A percentile compares a stretch with the other conserved stretches of the same genome.
These are phyloP conservation scores for Malurus alboscapulatus DNA, from an alignment of 2,113 vertebrate genomes.

Conservation along the genomic window DNA sequence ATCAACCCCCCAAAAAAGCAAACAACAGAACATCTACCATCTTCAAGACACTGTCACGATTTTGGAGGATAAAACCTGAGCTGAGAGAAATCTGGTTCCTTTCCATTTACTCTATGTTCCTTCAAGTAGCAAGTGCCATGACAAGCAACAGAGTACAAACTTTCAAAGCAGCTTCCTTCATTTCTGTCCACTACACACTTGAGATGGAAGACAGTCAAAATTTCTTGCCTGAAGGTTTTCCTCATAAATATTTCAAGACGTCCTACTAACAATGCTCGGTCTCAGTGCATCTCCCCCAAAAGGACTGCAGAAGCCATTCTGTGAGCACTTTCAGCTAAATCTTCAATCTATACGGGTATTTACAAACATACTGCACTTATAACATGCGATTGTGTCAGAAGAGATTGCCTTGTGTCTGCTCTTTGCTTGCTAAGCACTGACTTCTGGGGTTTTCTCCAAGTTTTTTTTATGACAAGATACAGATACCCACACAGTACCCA, in stretches of 20 bases:
- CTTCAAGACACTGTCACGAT: background rate
- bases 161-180: background rate
- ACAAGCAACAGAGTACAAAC: background rate
- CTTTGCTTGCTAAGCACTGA: background rate
- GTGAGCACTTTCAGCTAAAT: background rate
- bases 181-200: background rate
- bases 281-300: rapidly evolving
- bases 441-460: rapidly evolving
- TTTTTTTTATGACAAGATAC: background rate
- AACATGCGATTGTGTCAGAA: background rate
- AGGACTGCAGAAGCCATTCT: background rate
- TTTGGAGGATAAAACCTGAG: background rate
- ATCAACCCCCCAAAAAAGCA: rapidly evolving
- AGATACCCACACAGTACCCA: background rate
- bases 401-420: background rate
- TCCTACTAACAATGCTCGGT: background rate
- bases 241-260: background rate
- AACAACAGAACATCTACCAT: background rate
- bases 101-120: background rate
- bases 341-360: background rate
- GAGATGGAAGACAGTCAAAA: background rate
- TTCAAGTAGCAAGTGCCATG: background rate
- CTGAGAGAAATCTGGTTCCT: background rate
- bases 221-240: background rate
- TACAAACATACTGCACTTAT: background rate